Base-by-base conservation (phyloP, 1,140 invertebrate genomes). In the Mycetomoellerius zeteki region DNA sequence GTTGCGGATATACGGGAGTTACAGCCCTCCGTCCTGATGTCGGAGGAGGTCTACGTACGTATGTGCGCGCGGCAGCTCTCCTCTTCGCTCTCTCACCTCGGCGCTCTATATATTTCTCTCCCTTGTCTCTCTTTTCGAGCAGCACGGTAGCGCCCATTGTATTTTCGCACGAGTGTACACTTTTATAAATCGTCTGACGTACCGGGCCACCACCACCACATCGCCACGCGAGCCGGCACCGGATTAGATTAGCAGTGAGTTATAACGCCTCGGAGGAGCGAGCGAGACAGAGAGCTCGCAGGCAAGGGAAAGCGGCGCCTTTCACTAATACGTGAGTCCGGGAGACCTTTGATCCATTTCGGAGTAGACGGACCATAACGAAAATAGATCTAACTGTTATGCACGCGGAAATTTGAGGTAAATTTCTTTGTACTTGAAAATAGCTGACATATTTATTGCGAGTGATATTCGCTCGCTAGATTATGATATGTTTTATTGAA, bases 171-270 rank as follows among this genome's bases (percentile, higher is more conserved):
- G 72, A 85, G 76, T 71, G 72, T 84, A 89, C 87, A 89, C 88
- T 92, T 89, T 92, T 88, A 90, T 91, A 90, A 91, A 93, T 92
- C 86, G 88, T 89, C 86, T 73, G 85, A 86, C 78, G 64, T 75
- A 81, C 60, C 78, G 75, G 47, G 62, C 43, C 52, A 78, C 78
- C 37, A 86, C 71, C 72, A 58, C 72, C 37, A 81, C 72, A 73
- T 58, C 52, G 60, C 85, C 60, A 58, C 37, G 64, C 85, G 62
- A 80, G 47, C 52, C 80, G 67, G 69, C 77, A 30, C 81, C 75
- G 91, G 88, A 92, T 92, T 92, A 91, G 91, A 93, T 93, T 93
- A 92, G 88, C 89, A 58, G 77, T 89, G 91, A 92, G 87, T 92
- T 91, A 91, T 85, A 86, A 84, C 84, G 52, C 75, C 73, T 76